phyloP scores from a whole-genome alignment of 2,113 vertebrate genomes.

The Ranitomeya imitator region DNA sequence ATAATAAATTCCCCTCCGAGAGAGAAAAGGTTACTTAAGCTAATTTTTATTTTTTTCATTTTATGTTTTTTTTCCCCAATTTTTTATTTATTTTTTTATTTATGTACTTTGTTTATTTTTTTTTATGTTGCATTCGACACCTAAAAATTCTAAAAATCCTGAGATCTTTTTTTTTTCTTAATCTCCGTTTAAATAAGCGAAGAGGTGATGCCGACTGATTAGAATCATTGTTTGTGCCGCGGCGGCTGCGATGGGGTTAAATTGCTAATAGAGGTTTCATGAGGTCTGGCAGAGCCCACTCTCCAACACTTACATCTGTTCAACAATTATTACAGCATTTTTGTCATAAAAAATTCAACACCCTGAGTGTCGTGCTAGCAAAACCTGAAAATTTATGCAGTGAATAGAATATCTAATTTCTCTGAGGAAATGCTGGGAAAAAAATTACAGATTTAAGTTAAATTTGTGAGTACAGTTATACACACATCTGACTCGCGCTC shows the following conservation, averaged over 20 bases:
- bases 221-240: slow-evolving; percentile 3
- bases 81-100: background rate
- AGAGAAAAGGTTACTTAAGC: background rate
- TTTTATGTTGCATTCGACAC: background rate
- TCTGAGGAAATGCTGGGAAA: slow-evolving; percentile 85
- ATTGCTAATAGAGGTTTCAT: slow-evolving; percentile 92
- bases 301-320: slow-evolving; percentile 98
- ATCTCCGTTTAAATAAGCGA: background rate
- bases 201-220: slow-evolving; percentile 9
- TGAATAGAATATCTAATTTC: slow-evolving; percentile 97
- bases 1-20: background rate
- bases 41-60: background rate
- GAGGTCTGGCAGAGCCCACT: slow-evolving; percentile 89
- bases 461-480: slow-evolving; percentile 79
- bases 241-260: slow-evolving; percentile 80
- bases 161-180: background rate
- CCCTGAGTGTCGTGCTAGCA: slow-evolving; percentile 90
- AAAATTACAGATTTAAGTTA: slow-evolving; percentile 88
- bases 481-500: slow-evolving; percentile 75
- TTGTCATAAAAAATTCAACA: slow-evolving; percentile 98
- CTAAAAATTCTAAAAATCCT: background rate
- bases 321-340: slow-evolving; percentile 99
- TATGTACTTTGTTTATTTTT: background rate
- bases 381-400: slow-evolving; percentile 98
- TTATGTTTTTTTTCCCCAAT: background rate